These are phyloP conservation scores for Spondyliosoma cantharus DNA, from an alignment of 2,797 vertebrate species.

Conservation along the genomic window DNA sequence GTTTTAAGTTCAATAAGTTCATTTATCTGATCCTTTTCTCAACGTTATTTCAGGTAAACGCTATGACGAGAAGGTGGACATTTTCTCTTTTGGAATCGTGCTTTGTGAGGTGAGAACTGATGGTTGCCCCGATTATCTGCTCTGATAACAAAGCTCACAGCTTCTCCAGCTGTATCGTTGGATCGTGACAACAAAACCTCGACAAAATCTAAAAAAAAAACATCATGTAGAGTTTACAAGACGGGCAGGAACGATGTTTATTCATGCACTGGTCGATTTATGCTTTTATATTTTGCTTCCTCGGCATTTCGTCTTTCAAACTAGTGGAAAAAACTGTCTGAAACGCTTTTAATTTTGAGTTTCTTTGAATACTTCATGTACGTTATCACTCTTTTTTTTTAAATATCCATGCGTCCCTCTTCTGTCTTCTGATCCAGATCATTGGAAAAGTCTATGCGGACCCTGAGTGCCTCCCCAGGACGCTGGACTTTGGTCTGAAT, in stretches of 20 bases:
- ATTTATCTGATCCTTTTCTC: not conserved
- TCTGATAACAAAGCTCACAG: not conserved
- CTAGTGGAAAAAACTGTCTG: too few relatives aligned
- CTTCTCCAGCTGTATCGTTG: not conserved
- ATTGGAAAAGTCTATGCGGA: slow-evolving; percentile 97
- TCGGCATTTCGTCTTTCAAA: too few relatives aligned
- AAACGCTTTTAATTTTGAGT: too few relatives aligned
- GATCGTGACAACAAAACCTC: not conserved
- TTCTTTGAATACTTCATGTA: too few relatives aligned
- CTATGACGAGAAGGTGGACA: slow-evolving; percentile 95
- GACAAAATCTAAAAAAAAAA: not conserved
- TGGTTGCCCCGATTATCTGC: not conserved
- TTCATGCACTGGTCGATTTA: too few relatives aligned
- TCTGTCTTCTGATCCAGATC: slow-evolving; percentile 83
- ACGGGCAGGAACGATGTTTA: too few relatives aligned
- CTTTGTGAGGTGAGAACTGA: slow-evolving; percentile 91
- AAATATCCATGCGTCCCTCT: not conserved
- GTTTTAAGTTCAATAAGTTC: not conserved
- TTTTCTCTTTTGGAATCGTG: slow-evolving; percentile 96
- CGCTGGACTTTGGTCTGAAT: slow-evolving; percentile 94
- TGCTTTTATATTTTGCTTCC: too few relatives aligned
- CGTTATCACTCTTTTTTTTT: too few relatives aligned
- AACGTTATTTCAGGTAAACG: slow-evolving; percentile 88
- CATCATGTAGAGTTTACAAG: too few relatives aligned
- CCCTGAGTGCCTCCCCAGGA: slow-evolving; percentile 96